Base-by-base conservation (phyloP, 2,797 vertebrate genomes). In the Aulostomus chinensis region DNA sequence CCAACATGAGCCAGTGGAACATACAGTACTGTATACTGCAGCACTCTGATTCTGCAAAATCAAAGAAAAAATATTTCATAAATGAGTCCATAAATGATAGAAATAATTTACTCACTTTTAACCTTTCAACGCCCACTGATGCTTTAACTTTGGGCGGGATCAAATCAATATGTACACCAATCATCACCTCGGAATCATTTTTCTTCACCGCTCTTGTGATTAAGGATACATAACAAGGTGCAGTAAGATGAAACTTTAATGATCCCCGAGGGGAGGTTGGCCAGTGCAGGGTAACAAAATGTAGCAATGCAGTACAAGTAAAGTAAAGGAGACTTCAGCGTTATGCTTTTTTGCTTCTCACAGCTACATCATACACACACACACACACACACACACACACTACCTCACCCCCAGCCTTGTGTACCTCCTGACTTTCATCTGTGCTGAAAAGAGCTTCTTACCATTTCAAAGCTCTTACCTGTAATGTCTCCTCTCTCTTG, bases 391-490 rank as follows among this genome's bases (percentile, higher is more conserved):
- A 33, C 42, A 47, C 34, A 25, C 58, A 55, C 43, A 60, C 38
- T 38, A 9, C 3, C 37, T 2, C 17, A 30, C 21, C 17, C 50
- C 30, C 4, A 5, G 46, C 59, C 68, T 67, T 34, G 55, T 45
- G 55, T 43, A 36, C 61, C 67, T 68, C 57, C 56, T 57, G 18
- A 15, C 74, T 85, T 83, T 85, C 80, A 74, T 86, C 73, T 77
- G 54, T 4, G 18, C 56, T 51, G 76, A 86, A 87, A 82, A 83
- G 70, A 72, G 53, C 84, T 83, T 49, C 71, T 88, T 88, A 79
- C 66, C 85, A 88, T 85, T 86, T 89, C 85, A 88, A 86, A 86
- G 85, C 78, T 66, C 32, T 32, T 43, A 76, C 63, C 73, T 77
- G 71, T 65, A 53, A 54, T 28, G 13, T 64, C 39, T 48, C 41